Evolutionary conservation across 2,888 invertebrate genomes (phyloP), one percentile per base, ranked within the genome.

Genomic region (Drosophila cognata): DNA sequence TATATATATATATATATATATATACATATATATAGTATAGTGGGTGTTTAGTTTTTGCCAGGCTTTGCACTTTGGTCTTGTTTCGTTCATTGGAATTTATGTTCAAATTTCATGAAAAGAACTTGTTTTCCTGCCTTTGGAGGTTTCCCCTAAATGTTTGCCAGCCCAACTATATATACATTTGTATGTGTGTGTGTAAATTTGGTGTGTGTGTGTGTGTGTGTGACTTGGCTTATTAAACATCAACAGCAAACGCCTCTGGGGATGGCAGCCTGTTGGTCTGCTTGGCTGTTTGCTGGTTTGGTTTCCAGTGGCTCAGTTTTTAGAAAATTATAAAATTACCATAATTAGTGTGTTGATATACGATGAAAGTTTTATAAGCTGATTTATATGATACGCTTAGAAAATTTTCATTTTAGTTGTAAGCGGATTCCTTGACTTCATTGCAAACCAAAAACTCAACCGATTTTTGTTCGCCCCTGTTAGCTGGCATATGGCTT

Each of bases 41-140:
- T 51, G 57, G 53, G 63, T 57, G 71, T 53, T 50, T 33, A 57
- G 71, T 62, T 62, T 46, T 50, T 71, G 62, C 33, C 71, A 58
- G 62, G 81, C 79, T 71, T 79, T 79, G 79, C 81, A 85, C 77
- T 82, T 82, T 77, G 86, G 71, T 85, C 80, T 77, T 85, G 82
- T 82, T 83, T 80, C 84, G 79, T 82, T 84, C 81, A 83, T 85
- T 84, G 86, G 81, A 84, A 84, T 84, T 86, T 86, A 85, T 86
- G 83, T 86, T 84, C 86, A 76, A 83, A 84, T 84, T 84, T 84
- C 86, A 85, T 83, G 85, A 83, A 85, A 85, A 85, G 77, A 85
- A 80, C 82, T 83, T 80, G 83, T 80, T 83, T 85, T 75, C 80
- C 75, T 74, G 81, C 70, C 77, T 70, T 74, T 60, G 58, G 57